Conservation (phyloP, 2,888 invertebrate species). For the Cephus pygmeus region DNA sequence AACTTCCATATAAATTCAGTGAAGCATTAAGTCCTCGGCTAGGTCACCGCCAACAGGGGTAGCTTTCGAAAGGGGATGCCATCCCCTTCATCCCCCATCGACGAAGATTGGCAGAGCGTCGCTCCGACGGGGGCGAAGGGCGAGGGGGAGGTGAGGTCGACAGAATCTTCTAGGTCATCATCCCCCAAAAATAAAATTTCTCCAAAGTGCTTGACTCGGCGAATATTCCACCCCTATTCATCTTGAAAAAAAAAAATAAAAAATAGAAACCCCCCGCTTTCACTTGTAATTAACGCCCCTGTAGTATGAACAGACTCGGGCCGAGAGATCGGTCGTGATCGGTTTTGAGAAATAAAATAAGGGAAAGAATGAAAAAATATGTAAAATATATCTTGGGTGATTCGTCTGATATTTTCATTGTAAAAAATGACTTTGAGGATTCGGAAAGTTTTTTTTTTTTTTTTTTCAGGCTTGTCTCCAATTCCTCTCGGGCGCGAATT, state of each 20-base stretch:
- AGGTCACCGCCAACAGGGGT: background rate
- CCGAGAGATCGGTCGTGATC: background rate
- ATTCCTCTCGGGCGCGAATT: background rate
- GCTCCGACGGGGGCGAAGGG: background rate
- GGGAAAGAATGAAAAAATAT: background rate
- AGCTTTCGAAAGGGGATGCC: background rate
- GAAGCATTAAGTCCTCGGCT: background rate
- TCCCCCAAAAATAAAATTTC: background rate
- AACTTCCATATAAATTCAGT: constrained; percentile 3
- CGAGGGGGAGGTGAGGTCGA: background rate
- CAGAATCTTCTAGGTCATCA: background rate
- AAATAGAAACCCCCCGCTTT: too few species aligned
- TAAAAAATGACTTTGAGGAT: background rate
- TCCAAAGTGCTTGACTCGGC: constrained; percentile 1
- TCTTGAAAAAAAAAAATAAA: background rate
- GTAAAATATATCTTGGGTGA: background rate
- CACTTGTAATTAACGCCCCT: background rate
- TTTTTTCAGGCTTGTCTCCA: background rate
- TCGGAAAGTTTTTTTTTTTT: background rate
- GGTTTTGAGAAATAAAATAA: background rate
- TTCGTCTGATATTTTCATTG: background rate
- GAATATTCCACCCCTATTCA: background rate
- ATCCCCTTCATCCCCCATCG: background rate
- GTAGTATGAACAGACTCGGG: background rate
- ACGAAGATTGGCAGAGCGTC: background rate